phyloP scores from a whole-genome alignment of 2,113 vertebrate genomes.

The Bungarus multicinctus region DNA sequence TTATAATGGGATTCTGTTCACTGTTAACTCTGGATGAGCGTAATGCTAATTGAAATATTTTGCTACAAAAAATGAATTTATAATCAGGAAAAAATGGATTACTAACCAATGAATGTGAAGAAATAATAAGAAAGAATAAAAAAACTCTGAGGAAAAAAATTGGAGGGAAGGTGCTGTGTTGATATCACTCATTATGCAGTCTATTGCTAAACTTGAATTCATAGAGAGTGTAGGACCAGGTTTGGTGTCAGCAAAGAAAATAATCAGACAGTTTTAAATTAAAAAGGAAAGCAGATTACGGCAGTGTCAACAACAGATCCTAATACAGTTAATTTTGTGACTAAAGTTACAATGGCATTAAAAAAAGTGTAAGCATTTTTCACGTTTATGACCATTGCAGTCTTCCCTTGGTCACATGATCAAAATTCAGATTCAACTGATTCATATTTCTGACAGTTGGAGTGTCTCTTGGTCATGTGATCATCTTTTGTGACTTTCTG shows the following conservation, averaged over 20 bases:
- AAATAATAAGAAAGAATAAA: neutral
- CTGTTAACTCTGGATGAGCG: neutral
- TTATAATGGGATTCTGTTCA: neutral
- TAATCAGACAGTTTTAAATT: neutral
- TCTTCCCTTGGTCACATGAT: neutral
- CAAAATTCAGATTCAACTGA: neutral
- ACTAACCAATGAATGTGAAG: neutral
- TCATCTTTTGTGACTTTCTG: neutral
- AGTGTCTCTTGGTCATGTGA: neutral
- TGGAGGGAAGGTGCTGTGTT: neutral
- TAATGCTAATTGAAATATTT: neutral
- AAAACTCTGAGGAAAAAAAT: neutral
- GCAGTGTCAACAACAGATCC: neutral
- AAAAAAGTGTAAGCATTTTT: neutral
- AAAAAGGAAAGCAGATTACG: neutral
- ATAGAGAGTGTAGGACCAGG: neutral
- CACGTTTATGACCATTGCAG: neutral
- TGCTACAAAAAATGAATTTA: neutral
- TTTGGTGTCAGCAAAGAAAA: neutral
- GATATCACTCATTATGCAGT: neutral
- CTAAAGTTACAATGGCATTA: neutral
- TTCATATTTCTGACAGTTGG: neutral
- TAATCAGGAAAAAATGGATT: neutral
- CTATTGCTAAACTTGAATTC: slow-evolving; percentile 13
- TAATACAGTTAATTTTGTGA: neutral